Evolutionary conservation across 2,888 invertebrate species (phyloP).

Genomic region (Acanthococcus lagerstroemiae): DNA sequence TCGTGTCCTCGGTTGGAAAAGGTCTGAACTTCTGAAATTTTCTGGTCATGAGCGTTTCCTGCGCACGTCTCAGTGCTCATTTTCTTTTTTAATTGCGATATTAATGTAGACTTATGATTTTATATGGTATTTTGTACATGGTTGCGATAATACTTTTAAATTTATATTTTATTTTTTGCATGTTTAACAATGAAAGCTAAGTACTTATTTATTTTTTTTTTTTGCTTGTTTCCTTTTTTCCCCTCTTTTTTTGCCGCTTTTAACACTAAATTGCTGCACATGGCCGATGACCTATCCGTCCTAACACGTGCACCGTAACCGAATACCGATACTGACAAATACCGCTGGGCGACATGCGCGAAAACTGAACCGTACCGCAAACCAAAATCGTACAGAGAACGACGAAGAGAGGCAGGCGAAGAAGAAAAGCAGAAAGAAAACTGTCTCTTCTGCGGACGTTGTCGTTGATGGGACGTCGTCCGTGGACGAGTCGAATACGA

Average conservation of each 20-base stretch:
- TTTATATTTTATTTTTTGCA: conserved; percentile 13
- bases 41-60: too few species aligned
- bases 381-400: conserved; percentile 13
- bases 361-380: too few species aligned
- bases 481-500: conserved; percentile 16
- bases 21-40: too few species aligned
- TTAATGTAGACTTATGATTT: too few species aligned
- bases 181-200: conserved; percentile 20
- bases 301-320: too few species aligned
- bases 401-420: conserved; percentile 13
- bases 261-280: conserved; percentile 10
- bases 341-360: too few species aligned
- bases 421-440: conserved; percentile 15
- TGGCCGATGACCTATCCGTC: too few species aligned
- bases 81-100: too few species aligned
- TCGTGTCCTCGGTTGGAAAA: too few species aligned
- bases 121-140: too few species aligned
- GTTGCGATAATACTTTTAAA: conserved; percentile 4
- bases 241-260: conserved; percentile 21
- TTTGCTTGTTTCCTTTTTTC: neutral
- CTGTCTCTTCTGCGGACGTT: conserved; percentile 7
- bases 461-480: conserved; percentile 4
- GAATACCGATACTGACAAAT: too few species aligned
- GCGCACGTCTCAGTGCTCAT: too few species aligned
- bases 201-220: conserved; percentile 14